phyloP scores from a whole-genome alignment of 2,888 invertebrate genomes.

The Conistra vaccinii region DNA sequence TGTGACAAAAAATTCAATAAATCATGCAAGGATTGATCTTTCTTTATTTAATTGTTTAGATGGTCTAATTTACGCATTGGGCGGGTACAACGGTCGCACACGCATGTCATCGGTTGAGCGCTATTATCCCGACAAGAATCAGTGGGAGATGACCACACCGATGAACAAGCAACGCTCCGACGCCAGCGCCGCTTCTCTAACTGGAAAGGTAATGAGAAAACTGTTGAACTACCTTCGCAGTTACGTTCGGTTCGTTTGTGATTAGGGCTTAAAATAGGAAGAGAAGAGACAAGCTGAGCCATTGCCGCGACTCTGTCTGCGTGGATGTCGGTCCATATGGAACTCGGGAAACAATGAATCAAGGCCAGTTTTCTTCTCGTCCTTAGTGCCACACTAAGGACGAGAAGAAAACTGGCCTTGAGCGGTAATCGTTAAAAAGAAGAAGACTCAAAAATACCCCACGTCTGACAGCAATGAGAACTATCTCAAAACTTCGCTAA shows the following conservation, averaged over 20 bases:
- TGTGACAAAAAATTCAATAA: neutral
- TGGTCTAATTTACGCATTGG: slow-evolving; percentile 95
- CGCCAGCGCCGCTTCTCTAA: slow-evolving; percentile 93
- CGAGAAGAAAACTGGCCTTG: no score
- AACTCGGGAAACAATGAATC: no score
- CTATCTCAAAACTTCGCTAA: no score
- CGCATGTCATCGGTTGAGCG: slow-evolving; percentile 95
- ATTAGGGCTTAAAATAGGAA: neutral
- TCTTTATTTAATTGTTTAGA: slow-evolving; percentile 75
- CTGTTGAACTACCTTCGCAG: neutral
- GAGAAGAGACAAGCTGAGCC: no score
- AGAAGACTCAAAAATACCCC: no score
- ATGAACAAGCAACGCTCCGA: slow-evolving; percentile 95
- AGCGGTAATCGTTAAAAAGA: no score
- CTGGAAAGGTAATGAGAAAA: slow-evolving; percentile 89
- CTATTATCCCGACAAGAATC: slow-evolving; percentile 94
- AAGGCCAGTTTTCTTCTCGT: no score
- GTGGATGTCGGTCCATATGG: neutral
- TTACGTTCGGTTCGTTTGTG: neutral
- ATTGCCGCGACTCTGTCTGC: neutral
- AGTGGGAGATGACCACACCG: slow-evolving; percentile 94
- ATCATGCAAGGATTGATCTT: neutral
- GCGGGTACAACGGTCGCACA: slow-evolving; percentile 95
- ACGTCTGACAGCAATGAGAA: no score
- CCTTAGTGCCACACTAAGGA: no score